Evolutionary conservation across 2,797 vertebrate genomes (phyloP).

Genomic region (Enoplosus armatus): DNA sequence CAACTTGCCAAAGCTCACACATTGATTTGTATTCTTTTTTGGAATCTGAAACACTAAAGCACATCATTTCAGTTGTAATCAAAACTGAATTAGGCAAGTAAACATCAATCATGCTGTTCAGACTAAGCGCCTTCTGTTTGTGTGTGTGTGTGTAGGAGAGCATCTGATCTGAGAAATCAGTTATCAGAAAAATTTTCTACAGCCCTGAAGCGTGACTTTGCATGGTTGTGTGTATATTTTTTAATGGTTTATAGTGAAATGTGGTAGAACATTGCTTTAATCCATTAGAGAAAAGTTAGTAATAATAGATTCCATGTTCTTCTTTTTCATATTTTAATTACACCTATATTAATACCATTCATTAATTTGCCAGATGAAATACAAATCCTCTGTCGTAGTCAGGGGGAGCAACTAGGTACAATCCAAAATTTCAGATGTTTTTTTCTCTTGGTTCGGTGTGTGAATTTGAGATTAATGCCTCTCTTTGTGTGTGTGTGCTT

Average conservation of each 20-base stretch:
- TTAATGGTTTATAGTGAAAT: neutral
- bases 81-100: slow-evolving; percentile 33
- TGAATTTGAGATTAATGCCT: slow-evolving; percentile 28
- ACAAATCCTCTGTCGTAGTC: slow-evolving; percentile 13
- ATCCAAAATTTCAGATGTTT: neutral
- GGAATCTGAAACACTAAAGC: slow-evolving; percentile 14
- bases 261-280: slow-evolving; percentile 1
- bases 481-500: neutral
- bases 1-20: neutral
- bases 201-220: neutral
- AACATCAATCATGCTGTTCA: slow-evolving; percentile 23
- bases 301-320: slow-evolving; percentile 7
- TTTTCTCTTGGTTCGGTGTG: neutral
- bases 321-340: slow-evolving; percentile 21
- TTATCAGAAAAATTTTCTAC: neutral
- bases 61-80: slow-evolving; percentile 19
- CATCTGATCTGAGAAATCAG: neutral
- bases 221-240: neutral
- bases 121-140: slow-evolving; percentile 21
- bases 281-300: slow-evolving; percentile 12
- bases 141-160: neutral
- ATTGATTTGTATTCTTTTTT: neutral
- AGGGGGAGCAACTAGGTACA: neutral
- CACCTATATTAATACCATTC: neutral
- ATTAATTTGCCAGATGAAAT: slow-evolving; percentile 29